Evolutionary conservation across 2,113 vertebrate species (phyloP).

Genomic region (Antechinus stuartii): DNA sequence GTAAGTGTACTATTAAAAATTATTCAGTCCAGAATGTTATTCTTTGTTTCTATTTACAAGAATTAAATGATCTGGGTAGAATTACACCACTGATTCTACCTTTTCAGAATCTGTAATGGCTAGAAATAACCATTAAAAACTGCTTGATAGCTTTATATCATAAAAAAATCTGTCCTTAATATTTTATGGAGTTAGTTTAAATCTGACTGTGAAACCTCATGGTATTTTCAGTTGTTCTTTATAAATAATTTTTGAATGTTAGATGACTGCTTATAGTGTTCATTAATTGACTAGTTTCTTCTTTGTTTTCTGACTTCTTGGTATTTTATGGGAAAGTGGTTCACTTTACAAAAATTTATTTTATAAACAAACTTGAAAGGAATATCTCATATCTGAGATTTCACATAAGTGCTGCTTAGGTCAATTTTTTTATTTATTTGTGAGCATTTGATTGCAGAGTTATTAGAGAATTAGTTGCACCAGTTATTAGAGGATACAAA

Average conservation of each 20-base stretch:
- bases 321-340: too few relatives aligned
- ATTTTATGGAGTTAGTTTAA: background rate
- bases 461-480: background rate
- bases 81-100: background rate
- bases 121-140: background rate
- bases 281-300: background rate
- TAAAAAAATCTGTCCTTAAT: background rate
- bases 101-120: background rate
- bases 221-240: background rate
- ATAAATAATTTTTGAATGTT: conserved; percentile 16
- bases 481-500: background rate
- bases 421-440: background rate
- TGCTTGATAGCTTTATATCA: background rate
- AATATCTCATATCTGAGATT: background rate
- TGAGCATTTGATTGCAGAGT: background rate
- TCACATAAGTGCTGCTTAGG: background rate
- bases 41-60: background rate
- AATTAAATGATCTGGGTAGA: background rate
- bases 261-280: background rate
- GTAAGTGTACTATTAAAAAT: background rate
- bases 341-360: background rate
- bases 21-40: too few relatives aligned
- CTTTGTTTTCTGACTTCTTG: conserved; percentile 5
- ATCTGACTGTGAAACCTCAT: background rate
- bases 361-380: background rate